Evolutionary conservation across 2,888 invertebrate species (phyloP), one percentile per base, ranked within the genome.

Genomic region (Leptodirus hochenwartii): DNA sequence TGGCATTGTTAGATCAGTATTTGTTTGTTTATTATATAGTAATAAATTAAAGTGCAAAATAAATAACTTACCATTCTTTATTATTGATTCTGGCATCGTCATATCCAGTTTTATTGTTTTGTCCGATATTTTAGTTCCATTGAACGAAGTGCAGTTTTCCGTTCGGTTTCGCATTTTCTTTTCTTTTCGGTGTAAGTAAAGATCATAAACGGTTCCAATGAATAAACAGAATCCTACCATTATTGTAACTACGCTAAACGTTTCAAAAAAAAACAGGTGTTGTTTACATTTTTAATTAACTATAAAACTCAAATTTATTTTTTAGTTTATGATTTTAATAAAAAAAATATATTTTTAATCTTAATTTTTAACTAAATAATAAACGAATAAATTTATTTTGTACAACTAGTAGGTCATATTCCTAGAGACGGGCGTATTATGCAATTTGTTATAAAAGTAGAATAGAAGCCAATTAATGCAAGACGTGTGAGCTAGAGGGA

Each of bases 161-260:
- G 38, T 39, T 8, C 34, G 33, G 37, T 42, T 56, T 54, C 58
- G 49, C 59, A 62, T 49, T 56, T 62, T 46, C 30, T 44, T 41
- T 23, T 45, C 37, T 35, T 41, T 54, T 55, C 62, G 38, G 54
- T 62, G 47, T 56, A 68, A 49, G 56, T 62, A 65, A 44, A 74
- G 53, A 54, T 84, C 84, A 51, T 79, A 84, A 1, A 58, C 53
- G 0, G 82, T 80, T 2, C 80, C 80, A 6, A 59, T 46, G 12
- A 68, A 47, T 44, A 82, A 62, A 29, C 80, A 50, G 1, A 62
- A 44, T 1, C 59, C 47, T 0, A 71, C 62, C 9, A 60, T 43
- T 9, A 51, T 48, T 12, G 65, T 61, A 3, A 64, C 59, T 13
- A 33, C 30, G 12, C 42, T 42, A 24, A 30, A 37, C 30, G 9